Conservation (phyloP, 2,888 invertebrate species). For the Nomada lathburiana region DNA sequence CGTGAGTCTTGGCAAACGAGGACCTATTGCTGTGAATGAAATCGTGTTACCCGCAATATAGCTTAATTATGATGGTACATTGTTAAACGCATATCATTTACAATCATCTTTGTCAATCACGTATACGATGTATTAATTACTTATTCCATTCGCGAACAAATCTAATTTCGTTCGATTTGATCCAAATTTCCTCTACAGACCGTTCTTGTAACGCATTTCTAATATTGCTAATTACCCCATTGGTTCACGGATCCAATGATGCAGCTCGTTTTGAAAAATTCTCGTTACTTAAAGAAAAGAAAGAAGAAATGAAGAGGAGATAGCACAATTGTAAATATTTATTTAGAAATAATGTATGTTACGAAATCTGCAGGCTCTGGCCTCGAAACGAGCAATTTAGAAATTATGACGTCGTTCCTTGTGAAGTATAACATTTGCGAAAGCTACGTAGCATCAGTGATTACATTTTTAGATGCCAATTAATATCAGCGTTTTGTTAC, state of each 20-base stretch:
- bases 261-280: conserved; percentile 52
- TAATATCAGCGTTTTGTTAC: conserved; percentile 67
- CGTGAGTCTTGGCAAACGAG: not conserved
- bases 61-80: conserved; percentile 20
- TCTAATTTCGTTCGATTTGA: not conserved
- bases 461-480: conserved; percentile 29
- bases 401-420: conserved; percentile 19
- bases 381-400: conserved; percentile 46
- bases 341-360: not conserved
- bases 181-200: not conserved
- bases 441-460: not conserved
- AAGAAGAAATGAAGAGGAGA: not conserved
- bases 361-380: conserved; percentile 4
- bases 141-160: conserved; percentile 15
- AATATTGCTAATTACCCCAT: not conserved
- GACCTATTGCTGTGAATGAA: conserved; percentile 21
- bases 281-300: conserved; percentile 6
- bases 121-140: conserved; percentile 22
- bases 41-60: conserved; percentile 15
- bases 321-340: conserved; percentile 12
- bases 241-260: conserved; percentile 3
- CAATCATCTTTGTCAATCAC: conserved; percentile 30
- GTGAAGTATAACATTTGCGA: conserved; percentile 19
- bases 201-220: conserved; percentile 24
- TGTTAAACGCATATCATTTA: conserved; percentile 55